phyloP scores from a whole-genome alignment of 2,113 vertebrate genomes.

The Synodontis membranacea region DNA sequence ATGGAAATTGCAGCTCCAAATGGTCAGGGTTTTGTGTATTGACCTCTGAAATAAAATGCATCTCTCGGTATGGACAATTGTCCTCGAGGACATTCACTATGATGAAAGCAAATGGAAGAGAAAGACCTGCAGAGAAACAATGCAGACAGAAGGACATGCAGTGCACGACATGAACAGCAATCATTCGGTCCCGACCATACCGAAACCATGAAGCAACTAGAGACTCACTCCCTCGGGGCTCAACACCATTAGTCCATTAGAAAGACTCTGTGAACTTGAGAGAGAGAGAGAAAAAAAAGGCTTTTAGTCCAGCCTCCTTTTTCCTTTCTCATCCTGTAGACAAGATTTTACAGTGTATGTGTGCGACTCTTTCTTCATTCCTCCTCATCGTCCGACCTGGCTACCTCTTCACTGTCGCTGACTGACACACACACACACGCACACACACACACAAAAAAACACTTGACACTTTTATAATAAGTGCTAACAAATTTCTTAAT shows the following conservation, averaged over 20 bases:
- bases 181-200: not conserved
- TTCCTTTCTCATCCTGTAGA: not conserved
- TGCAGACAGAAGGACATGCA: slow-evolving; percentile 1
- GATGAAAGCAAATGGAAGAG: slow-evolving; percentile 30
- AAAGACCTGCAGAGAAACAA: slow-evolving; percentile 5
- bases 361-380: not conserved
- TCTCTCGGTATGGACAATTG: slow-evolving; percentile 4
- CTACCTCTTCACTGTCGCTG: not conserved
- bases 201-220: not conserved
- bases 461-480: not conserved
- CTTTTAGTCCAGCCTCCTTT: not conserved
- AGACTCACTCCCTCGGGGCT: not conserved
- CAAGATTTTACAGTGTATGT: not conserved
- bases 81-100: slow-evolving; percentile 4
- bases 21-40: slow-evolving; percentile 31
- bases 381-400: not conserved
- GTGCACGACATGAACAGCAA: slow-evolving; percentile 2
- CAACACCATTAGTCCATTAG: slow-evolving; percentile 41
- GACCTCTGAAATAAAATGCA: slow-evolving; percentile 33
- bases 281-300: not conserved
- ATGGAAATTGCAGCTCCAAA: slow-evolving; percentile 25
- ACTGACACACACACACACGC: not conserved
- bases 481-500: not conserved
- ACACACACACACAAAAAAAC: no score
- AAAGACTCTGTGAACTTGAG: slow-evolving; percentile 11